Percentiles rank a stretch among this genome's conserved stretches.
phyloP scores from a whole-genome alignment of 2,113 vertebrate genomes.

The Peromyscus maniculatus region DNA sequence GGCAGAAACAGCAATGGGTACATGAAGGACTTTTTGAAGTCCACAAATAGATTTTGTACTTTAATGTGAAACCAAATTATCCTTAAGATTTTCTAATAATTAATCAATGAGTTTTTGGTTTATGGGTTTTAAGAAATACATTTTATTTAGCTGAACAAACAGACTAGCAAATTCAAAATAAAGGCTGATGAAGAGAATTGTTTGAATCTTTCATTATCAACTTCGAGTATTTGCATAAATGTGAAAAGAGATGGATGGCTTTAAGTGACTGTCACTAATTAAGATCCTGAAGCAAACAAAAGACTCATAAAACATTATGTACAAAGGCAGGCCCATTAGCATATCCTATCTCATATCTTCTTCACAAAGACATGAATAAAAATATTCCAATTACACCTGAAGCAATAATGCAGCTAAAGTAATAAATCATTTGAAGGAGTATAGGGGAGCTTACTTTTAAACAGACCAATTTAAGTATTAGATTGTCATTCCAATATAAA shows the following conservation, averaged over 20 bases:
- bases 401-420: conserved; percentile 81
- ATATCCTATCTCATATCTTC: conserved; percentile 81
- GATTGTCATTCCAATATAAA: conserved; percentile 77
- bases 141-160: conserved; percentile 70
- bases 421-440: conserved; percentile 84
- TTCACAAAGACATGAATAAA: conserved; percentile 85
- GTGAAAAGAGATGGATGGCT: conserved; percentile 83
- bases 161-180: conserved; percentile 75
- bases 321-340: conserved; percentile 84
- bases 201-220: conserved; percentile 80
- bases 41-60: conserved; percentile 14
- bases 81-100: conserved; percentile 53
- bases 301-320: conserved; percentile 83
- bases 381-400: conserved; percentile 88
- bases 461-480: conserved; percentile 80
- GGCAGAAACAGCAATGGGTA: neutral
- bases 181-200: conserved; percentile 72
- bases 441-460: conserved; percentile 73
- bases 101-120: conserved; percentile 46
- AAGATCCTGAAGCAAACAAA: conserved; percentile 86
- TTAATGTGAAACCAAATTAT: conserved; percentile 26
- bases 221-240: conserved; percentile 85
- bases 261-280: conserved; percentile 86
- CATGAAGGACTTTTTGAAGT: neutral
- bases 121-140: conserved; percentile 33